phyloP scores from a whole-genome alignment of 2,797 vertebrate genomes.

The Gastrophryne carolinensis region DNA sequence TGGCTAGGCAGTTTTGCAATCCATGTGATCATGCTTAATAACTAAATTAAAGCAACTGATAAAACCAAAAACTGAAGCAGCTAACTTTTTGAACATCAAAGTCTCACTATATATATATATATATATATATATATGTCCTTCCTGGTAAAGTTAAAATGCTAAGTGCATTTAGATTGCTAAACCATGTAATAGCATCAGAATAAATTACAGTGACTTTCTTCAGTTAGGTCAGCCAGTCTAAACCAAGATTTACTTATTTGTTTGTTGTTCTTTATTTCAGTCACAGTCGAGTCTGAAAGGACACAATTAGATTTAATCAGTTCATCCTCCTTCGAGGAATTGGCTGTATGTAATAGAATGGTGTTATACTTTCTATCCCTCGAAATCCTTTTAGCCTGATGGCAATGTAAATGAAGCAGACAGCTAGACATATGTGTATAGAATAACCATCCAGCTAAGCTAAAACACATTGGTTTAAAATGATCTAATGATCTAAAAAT shows the following conservation, averaged over 20 bases:
- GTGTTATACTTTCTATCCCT: slow-evolving; percentile 36
- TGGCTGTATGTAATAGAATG: slow-evolving; percentile 12
- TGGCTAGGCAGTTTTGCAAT: too few species aligned
- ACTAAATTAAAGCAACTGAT: too few species aligned
- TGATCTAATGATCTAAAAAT: slow-evolving; percentile 44
- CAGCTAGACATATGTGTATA: slow-evolving; percentile 28
- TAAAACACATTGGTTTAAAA: slow-evolving; percentile 35
- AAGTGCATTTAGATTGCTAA: background rate
- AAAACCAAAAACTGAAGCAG: too few species aligned
- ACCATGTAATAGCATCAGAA: background rate
- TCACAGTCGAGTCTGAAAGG: slow-evolving; percentile 13
- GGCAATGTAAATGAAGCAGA: slow-evolving; percentile 37
- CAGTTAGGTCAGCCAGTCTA: slow-evolving; percentile 1
- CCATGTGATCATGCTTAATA: too few species aligned
- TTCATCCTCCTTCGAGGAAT: slow-evolving; percentile 44
- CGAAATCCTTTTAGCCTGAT: slow-evolving; percentile 44
- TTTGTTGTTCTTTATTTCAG: slow-evolving; percentile 23
- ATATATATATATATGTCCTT: too few species aligned
- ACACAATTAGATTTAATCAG: slow-evolving; percentile 42
- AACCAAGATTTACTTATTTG: background rate
- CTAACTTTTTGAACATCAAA: too few species aligned
- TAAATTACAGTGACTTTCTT: background rate
- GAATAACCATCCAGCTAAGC: slow-evolving; percentile 21
- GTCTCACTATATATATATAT: too few species aligned
- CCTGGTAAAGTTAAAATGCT: too few species aligned